phyloP scores from a whole-genome alignment of 2,888 invertebrate genomes.

The Leptopterna dolabrata region DNA sequence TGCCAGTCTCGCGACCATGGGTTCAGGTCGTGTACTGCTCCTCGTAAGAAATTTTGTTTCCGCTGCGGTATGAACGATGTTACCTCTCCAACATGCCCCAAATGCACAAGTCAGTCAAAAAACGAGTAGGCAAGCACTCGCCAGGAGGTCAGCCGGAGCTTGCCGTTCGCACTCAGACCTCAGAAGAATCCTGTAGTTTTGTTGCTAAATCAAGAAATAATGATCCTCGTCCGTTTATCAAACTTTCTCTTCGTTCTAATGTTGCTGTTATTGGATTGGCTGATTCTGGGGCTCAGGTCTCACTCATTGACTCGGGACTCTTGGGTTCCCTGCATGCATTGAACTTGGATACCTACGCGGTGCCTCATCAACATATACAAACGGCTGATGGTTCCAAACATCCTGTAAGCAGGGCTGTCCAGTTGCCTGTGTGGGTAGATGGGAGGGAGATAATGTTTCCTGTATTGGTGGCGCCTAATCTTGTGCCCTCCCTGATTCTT shows the following conservation, averaged over 20 bases:
- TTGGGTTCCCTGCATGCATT: not conserved
- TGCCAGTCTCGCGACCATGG: not conserved
- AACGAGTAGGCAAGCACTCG: not conserved
- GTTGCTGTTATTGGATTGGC: not conserved
- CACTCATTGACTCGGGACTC: not conserved
- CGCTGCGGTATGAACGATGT: not conserved
- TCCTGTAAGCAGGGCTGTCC: not conserved
- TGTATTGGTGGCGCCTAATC: not conserved
- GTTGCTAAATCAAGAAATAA: not conserved
- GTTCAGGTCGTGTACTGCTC: not conserved
- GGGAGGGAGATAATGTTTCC: not conserved
- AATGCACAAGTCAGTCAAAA: not conserved
- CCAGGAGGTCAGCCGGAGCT: not conserved
- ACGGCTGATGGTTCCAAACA: not conserved
- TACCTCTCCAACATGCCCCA: not conserved
- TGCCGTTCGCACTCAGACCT: not conserved
- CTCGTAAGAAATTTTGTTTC: not conserved
- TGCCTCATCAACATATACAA: not conserved
- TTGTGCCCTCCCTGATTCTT: not conserved
- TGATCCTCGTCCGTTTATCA: not conserved
- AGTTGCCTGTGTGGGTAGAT: not conserved
- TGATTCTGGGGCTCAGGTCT: not conserved
- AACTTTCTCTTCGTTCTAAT: not conserved
- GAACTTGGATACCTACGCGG: not conserved
- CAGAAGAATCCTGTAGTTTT: not conserved